Base-by-base conservation (phyloP, 2,113 vertebrate genomes). In the Gallinago undulata region DNA sequence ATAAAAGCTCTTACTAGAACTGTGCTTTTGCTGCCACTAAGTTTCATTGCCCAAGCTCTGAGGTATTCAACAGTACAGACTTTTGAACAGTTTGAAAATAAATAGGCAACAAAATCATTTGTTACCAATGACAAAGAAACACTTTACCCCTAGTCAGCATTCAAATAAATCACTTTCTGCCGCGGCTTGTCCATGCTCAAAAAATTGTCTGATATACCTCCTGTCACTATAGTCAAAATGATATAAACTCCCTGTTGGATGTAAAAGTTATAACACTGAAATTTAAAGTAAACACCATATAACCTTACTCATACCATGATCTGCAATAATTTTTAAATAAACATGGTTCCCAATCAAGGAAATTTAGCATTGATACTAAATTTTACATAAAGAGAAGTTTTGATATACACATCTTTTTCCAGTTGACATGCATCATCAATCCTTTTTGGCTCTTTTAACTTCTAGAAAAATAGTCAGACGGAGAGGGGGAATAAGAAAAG, bases 91-190 rank as follows among this genome's bases (percentile, higher is more conserved):
- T 89, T 88, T 86, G 43, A 93, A 93, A 96, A 84, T 64, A 48
- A 94, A 90, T 19, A 81, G 79, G 64, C 47, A 92, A 84, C 80
- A 88, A 67, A 56, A 63, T 77, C 3, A 74, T 92, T 95, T 93
- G 55, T 94, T 80, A 94, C 50, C 73, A 94, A 39, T 2, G 47
- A 84, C 55, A 79, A 90, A 83, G 56, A 94, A 86, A 89, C n/a
- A 81, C 16, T 93, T 84, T 91, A 76, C 62, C 60, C 93, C 79
- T 86, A 95, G 89, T 89, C 91, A 93, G 69, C 35, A 48, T 80
- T 92, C 91, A 95, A 84, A 94, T 78, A 93, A 94, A 96, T 96
- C 82, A 94, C 63, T 73, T 45, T 64, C 57, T 76, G 57, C 62
- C 84, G 59, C n/a, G 68, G 75, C 63, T 86, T 94, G 67, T 73